Evolutionary conservation across 2,797 vertebrate species (phyloP), one percentile per base, ranked within the genome.

Genomic region (Apogon talboti): DNA sequence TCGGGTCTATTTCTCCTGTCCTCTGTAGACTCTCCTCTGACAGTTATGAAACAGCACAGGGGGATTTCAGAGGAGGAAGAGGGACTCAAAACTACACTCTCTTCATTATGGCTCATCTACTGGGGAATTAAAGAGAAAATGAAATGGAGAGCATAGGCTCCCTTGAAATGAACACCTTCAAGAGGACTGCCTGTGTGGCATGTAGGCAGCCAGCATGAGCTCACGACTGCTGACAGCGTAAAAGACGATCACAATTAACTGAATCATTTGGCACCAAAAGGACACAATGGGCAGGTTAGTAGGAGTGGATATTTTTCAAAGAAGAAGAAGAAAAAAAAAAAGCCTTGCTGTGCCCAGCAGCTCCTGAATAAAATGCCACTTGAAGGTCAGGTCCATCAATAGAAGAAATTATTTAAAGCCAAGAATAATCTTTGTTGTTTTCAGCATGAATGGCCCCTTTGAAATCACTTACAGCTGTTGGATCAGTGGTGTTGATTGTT

Each of bases 41-140:
- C 81, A 85, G 89, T 90, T 91, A 90, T 81, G 84, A 90, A 91
- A 91, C 78, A 74, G 75, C 71, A 71, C 82, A 60, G 53, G 66
- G 85, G 85, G 81, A 85, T 80, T 85, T 82, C 66, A 81, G 68
- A 77, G 53, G 81, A 89, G 74, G 79, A 78, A 57, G 71, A 59
- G 80, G 76, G 76, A 80, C 78, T 84, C 71, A 49, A 66, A 82
- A 81, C 76, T 62, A 38, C 33, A 14, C 63, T 68, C 73, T 75
- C 66, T 84, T 87, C 75, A 86, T 86, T 85, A 88, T 66, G 73
- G 59, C 70, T 86, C 78, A 82, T 88, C 85, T 91, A 70, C 76
- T 53, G 73, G 80, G 83, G 87, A 86, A 88, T 87, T 86, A 84
- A 82, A 79, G 50, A 79, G 67, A 76, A 77, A 78, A 81, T 74